A percentile compares a stretch with the other conserved stretches of the same genome.
These are phyloP conservation scores for Centrocercus urophasianus DNA, from an alignment of 2,113 vertebrate genomes.

Conservation along the genomic window DNA sequence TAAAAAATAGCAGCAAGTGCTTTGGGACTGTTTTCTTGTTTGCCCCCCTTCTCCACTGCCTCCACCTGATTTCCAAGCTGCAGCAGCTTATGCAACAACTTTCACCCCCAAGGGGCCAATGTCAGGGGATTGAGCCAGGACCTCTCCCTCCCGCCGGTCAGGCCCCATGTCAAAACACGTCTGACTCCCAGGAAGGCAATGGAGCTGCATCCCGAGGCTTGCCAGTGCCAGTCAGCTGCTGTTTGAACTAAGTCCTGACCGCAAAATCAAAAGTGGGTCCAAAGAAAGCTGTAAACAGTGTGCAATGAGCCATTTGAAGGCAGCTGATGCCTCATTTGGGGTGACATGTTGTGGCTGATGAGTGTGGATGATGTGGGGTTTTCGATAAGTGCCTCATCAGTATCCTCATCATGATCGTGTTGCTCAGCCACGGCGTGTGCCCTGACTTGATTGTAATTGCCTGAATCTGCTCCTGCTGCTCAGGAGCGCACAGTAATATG, in stretches of 20 bases:
- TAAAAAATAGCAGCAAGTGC: neutral
- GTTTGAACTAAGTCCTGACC: constrained; percentile 84
- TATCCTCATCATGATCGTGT: constrained; percentile 99
- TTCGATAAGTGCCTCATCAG: constrained; percentile 99
- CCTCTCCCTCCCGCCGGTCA: constrained; percentile 37
- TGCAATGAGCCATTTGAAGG: constrained; percentile 84
- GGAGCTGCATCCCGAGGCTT: constrained; percentile 25
- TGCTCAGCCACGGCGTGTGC: constrained; percentile 96
- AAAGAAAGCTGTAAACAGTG: constrained; percentile 90
- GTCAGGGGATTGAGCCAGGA: constrained; percentile 33
- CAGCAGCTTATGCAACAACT: constrained; percentile 32
- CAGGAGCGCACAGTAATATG: constrained; percentile 91
- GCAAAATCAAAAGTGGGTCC: constrained; percentile 89
- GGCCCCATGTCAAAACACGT: constrained; percentile 29
- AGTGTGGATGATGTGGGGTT: constrained; percentile 92
- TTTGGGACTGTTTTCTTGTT: neutral
- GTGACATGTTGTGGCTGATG: constrained; percentile 90
- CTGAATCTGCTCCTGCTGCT: constrained; percentile 99
- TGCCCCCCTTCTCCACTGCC: neutral
- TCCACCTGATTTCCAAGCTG: neutral
- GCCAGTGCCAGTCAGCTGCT: constrained; percentile 75
- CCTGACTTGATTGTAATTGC: constrained; percentile 99
- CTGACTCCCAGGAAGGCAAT: constrained; percentile 50
- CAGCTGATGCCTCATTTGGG: constrained; percentile 87
- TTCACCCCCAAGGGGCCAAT: constrained; percentile 1